phyloP scores from a whole-genome alignment of 2,113 vertebrate genomes.

The Neotragus pygmaeus region DNA sequence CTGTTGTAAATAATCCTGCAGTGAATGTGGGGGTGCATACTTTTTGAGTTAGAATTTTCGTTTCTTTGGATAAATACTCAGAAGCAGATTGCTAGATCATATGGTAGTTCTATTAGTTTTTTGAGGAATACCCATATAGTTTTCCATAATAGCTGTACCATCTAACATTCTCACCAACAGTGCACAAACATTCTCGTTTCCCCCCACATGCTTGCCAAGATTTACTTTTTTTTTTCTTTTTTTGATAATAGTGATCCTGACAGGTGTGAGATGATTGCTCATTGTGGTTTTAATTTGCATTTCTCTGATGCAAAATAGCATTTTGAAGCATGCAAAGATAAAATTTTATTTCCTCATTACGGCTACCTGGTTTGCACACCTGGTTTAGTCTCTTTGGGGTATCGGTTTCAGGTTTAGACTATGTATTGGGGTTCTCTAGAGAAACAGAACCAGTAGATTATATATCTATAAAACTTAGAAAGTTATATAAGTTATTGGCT shows the following conservation, averaged over 20 bases:
- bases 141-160: neutral
- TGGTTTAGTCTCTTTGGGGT: neutral
- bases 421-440: neutral
- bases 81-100: neutral
- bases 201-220: too few relatives aligned
- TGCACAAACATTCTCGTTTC: fast-evolving
- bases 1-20: too few relatives aligned
- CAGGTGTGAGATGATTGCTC: neutral
- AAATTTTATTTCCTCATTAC: neutral
- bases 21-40: too few relatives aligned
- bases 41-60: neutral
- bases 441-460: neutral
- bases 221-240: neutral
- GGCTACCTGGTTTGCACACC: neutral
- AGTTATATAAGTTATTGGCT: neutral
- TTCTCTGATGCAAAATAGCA: neutral
- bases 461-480: neutral
- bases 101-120: neutral
- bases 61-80: neutral
- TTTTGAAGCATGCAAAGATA: neutral
- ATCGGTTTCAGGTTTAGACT: neutral
- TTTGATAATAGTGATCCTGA: neutral
- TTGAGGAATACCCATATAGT: neutral
- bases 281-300: neutral
- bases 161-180: neutral